Base-by-base conservation (phyloP, 1,140 invertebrate genomes). In the Drosophila nasuta region DNA sequence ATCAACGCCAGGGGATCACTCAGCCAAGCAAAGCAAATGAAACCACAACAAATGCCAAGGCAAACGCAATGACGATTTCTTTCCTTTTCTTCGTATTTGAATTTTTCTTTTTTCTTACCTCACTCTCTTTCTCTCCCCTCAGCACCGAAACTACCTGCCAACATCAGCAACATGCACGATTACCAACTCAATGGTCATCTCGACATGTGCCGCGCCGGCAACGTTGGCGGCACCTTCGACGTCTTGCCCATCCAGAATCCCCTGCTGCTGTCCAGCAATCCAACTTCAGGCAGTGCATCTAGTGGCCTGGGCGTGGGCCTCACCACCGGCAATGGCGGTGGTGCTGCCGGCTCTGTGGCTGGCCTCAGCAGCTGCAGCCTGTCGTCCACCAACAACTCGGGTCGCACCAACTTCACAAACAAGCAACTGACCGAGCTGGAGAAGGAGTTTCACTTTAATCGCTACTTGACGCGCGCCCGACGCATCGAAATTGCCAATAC, bases 391-490 rank as follows among this genome's bases (percentile, higher is more conserved):
- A 97, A 97, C 93, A 96, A 96, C 92, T 96, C 97, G 4, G 97
- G 97, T 20, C 94, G 98, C 30, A 99, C 98, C 2, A 99, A 99
- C 93, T 99, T 99, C 93, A 99, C 98, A 58, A 99, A 99, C 92
- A 99, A 99, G 93, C 99, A 99, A 93, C 95, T 99, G 54, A 99
- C 98, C 1, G 99, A 99, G 93, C 94, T 99, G 76, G 98, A 99
- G 92, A 99, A 99, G 93, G 98, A 99, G 93, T 99, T 99, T 93
- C 98, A 99, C 93, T 99, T 99, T 93, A 99, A 99, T 94, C 99
- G 99, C 93, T 99, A 99, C 94, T 95, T 99, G 82, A 99, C 98
- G 2, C 94, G 99, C 75, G 98, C 98, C 5, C 94, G 98, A 79
- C 94, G 99, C 76, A 99, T 99, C 82, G 99, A 99, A 93, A 99